These are phyloP conservation scores for Dinothrombium tinctorium DNA, from an alignment of 1,140 invertebrate species.

Conservation along the genomic window DNA sequence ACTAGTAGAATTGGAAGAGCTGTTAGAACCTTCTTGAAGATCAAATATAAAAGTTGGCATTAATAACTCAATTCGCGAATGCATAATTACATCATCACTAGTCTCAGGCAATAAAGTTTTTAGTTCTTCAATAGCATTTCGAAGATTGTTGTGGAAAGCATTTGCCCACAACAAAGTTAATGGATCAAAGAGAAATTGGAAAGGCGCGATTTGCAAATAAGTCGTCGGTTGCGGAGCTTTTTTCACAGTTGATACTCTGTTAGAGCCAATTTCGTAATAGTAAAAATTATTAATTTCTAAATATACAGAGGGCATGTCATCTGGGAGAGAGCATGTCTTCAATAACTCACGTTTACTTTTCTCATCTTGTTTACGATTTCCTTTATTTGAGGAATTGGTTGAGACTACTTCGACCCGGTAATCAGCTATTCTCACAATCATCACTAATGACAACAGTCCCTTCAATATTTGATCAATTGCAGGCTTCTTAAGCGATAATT, in stretches of 20 bases:
- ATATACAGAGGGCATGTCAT: conserved; percentile 67
- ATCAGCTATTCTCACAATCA: conserved; percentile 8
- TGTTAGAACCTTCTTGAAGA: not conserved
- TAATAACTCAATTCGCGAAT: conserved; percentile 6
- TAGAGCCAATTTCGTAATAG: conserved; percentile 42
- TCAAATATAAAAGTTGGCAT: conserved; percentile 9
- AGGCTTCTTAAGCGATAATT: too few relatives aligned
- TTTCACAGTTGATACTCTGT: conserved; percentile 47
- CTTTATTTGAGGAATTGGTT: conserved; percentile 5
- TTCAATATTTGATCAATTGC: not conserved
- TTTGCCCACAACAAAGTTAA: conserved; percentile 73
- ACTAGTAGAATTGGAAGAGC: not conserved
- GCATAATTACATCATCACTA: not conserved
- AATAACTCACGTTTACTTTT: conserved; percentile 5
- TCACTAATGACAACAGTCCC: conserved; percentile 8
- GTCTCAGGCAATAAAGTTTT: conserved; percentile 6
- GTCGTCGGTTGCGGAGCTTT: conserved; percentile 80
- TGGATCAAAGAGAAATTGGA: conserved; percentile 58
- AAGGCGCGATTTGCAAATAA: conserved; percentile 65
- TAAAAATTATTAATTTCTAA: conserved; percentile 91
- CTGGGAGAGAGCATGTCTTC: conserved; percentile 37
- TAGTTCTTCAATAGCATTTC: conserved; percentile 34
- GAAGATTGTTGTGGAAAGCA: conserved; percentile 67
- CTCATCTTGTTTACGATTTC: conserved; percentile 24
- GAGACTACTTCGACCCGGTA: conserved; percentile 11